A percentile compares a stretch with the other conserved stretches of the same genome.
phyloP scores from a whole-genome alignment of 2,888 invertebrate species.

The Campoletis raptor region DNA sequence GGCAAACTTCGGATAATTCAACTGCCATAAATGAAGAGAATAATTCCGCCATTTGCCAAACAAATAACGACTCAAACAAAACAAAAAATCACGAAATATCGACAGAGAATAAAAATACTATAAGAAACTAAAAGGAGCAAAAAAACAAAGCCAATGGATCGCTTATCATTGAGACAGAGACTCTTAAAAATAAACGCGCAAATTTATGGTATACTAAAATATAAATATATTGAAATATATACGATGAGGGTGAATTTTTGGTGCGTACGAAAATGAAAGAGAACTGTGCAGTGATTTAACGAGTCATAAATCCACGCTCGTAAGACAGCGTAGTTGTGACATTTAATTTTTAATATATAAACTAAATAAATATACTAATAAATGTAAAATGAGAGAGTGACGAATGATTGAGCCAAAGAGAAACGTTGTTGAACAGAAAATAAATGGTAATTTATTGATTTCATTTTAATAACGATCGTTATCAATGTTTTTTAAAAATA shows the following conservation, averaged over 20 bases:
- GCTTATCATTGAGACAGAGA: conserved; percentile 57
- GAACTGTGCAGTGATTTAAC: conserved; percentile 62
- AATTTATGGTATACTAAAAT: conserved; percentile 48
- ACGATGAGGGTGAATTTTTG: conserved; percentile 60
- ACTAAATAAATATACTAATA: conserved; percentile 60
- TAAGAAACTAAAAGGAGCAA: conserved; percentile 23
- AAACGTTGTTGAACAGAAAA: conserved; percentile 43
- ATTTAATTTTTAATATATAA: conserved; percentile 53
- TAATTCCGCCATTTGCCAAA: conserved; percentile 29
- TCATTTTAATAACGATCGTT: conserved; percentile 26
- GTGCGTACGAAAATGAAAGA: conserved; percentile 41
- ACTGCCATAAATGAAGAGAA: conserved; percentile 64
- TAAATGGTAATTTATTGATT: conserved; percentile 58
- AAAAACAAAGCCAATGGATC: conserved; percentile 37
- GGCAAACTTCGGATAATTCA: conserved; percentile 71
- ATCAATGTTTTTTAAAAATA: conserved; percentile 14
- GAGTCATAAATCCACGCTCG: conserved; percentile 44
- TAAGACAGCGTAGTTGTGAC: conserved; percentile 25
- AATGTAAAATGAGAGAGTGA: conserved; percentile 61
- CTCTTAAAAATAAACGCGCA: conserved; percentile 45
- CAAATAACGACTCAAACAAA: background rate
- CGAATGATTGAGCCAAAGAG: conserved; percentile 42
- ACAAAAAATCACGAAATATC: conserved; percentile 41
- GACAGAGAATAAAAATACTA: conserved; percentile 32
- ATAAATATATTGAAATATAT: conserved; percentile 31